Base-by-base conservation (phyloP, 2,888 invertebrate species). In the Drosophila prostipennis region DNA sequence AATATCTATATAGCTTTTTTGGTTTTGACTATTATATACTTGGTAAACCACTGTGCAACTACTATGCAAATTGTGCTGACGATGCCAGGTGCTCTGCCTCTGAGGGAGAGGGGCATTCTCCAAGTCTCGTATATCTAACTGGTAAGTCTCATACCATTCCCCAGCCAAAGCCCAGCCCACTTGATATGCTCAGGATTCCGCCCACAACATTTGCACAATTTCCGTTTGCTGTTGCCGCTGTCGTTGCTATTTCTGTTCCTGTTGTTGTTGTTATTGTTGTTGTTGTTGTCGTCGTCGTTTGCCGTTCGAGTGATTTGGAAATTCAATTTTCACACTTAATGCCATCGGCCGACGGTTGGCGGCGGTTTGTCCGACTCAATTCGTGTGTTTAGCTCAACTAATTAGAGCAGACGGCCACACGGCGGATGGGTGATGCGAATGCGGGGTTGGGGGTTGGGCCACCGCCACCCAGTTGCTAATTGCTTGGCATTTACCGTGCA, bases 301-400 rank as follows among this genome's bases (percentile, higher is more conserved):
- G 72, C 72, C 77, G 56, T 80, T 76, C 71, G 68, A 83, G 83
- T 87, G 83, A 83, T 83, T 87, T 83, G 85, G 70, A 87, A 87
- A 83, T 83, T 85, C 85, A 83, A 83, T 83, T 83, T 83, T 83
- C 81, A 80, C 87, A 86, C 81, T 86, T 83, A 86, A 79, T 84
- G 81, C 81, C 81, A 85, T 74, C 83, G 76, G 77, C 74, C 60
- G 67, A 49, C 42, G 56, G 48, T 16, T 19, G 36, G 46, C 32
- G 43, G 52, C 68, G 74, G 57, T 68, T 68, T 52, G 73, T 83
- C 76, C 65, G 75, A 67, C 86, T 83, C 80, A 63, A 80, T 83
- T 80, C 75, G 71, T 82, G 77, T 77, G 72, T 68, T 83, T 80
- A 72, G 73, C 67, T 61, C 84, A 79, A 86, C 81, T 81, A 86